Evolutionary conservation across 2,113 vertebrate species (phyloP).

Genomic region (Alethe diademata): DNA sequence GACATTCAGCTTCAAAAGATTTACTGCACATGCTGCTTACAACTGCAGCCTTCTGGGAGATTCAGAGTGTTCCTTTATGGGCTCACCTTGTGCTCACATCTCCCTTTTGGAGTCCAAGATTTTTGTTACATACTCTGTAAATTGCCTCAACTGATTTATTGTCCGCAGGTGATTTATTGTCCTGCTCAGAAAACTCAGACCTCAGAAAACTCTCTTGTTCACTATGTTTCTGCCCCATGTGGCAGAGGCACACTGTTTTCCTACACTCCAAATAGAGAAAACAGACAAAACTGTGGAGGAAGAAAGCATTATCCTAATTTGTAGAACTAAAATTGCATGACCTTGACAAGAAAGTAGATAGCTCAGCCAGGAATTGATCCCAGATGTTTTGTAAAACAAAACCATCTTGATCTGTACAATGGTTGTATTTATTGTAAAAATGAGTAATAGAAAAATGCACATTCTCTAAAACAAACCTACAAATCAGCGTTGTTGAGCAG

Average conservation of each 20-base stretch:
- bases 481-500: neutral
- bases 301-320: conserved; percentile 32
- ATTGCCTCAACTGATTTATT: conserved; percentile 33
- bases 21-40: neutral
- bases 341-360: conserved; percentile 29
- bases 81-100: neutral
- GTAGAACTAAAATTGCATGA: conserved; percentile 20
- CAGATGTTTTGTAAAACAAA: conserved; percentile 35
- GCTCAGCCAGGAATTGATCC: neutral
- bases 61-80: neutral
- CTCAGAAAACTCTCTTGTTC: neutral
- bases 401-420: neutral
- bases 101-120: neutral
- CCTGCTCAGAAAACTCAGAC: neutral
- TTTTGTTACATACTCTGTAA: conserved; percentile 2
- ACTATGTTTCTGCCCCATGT: neutral
- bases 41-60: neutral
- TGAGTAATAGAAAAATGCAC: neutral
- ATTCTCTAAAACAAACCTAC: neutral
- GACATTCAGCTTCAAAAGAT: neutral
- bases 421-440: neutral
- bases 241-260: neutral
- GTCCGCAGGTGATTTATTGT: neutral
- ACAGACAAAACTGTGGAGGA: conserved; percentile 13
- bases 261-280: neutral